Evolutionary conservation across 2,113 vertebrate genomes (phyloP), one percentile per base, ranked within the genome.

Genomic region (Ceratotherium simum): DNA sequence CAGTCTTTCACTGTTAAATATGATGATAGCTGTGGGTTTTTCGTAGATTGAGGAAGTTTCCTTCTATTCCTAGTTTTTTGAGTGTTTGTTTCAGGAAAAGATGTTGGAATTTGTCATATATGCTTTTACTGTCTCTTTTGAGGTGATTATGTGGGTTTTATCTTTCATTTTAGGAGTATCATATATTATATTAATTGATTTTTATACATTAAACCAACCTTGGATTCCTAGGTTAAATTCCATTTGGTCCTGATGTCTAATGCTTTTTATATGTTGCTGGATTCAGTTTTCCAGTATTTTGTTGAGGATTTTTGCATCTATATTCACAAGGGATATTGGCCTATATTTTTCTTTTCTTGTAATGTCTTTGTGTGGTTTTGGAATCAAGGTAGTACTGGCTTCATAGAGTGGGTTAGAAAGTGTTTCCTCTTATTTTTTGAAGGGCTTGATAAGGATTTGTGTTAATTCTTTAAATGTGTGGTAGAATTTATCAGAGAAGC

Each of bases 151-250:
- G 8, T n/a, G 42, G 7, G 29, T 78, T 73, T 36, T 48, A 48
- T 48, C 48, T 11, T 48, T 48, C 48, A 10, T 48, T 48, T 48
- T 93, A 51, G 87, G n/a, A 91, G 58, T 42, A 64, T 72, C 23
- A 6, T 33, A n/a, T 78, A 62, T 88, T 82, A 25, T 23, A 33
- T 33, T 64, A 88, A 79, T 73, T 80, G 21, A 27, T 56, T 90
- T 96, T 90, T 76, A 10, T 84, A 73, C 76, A 7, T 89, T 76
- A 96, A 90, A 60, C 48, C 9, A 72, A 79, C n/a, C 65, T 79
- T 93, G 14, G 31, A 80, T 93, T 81, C 4, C n/a, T 73, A 21
- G 23, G 33, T 67, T 73, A 60, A 67, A 73, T 69, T 17, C 10
- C 10, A 87, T 31, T 78, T 90, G 12, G 39, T 67, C 51, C 13